These are phyloP conservation scores for Drosophila cognata DNA, from an alignment of 2,888 invertebrate species.

Conservation along the genomic window DNA sequence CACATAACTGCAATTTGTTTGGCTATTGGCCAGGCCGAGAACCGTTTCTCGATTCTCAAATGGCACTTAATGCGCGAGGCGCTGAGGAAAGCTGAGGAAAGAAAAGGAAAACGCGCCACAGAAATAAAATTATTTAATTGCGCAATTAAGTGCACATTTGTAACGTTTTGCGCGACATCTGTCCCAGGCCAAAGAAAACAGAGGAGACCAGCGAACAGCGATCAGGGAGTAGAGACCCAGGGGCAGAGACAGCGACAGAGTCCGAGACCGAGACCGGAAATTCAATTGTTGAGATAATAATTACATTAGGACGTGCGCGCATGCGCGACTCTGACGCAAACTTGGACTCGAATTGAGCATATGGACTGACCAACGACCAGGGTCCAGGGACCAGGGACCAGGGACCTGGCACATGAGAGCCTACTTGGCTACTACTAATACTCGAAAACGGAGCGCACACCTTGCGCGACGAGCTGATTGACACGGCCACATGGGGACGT, in stretches of 20 bases:
- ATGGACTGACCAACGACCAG: constrained; percentile 39
- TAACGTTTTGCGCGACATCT: constrained; percentile 83
- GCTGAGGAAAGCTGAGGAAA: constrained; percentile 23
- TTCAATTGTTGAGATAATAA: constrained; percentile 84
- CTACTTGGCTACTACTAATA: constrained; percentile 25
- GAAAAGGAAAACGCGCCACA: constrained; percentile 54
- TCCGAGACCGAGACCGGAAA: constrained; percentile 76
- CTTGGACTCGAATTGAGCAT: constrained; percentile 39
- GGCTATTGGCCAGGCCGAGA: constrained; percentile 47
- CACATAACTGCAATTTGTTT: constrained; percentile 66
- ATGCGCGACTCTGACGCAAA: constrained; percentile 66
- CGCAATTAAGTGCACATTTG: constrained; percentile 83
- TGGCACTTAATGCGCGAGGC: constrained; percentile 46
- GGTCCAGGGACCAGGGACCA: constrained; percentile 4
- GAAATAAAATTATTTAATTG: constrained; percentile 83
- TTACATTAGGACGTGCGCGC: constrained; percentile 82
- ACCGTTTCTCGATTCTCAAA: constrained; percentile 37
- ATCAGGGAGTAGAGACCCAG: constrained; percentile 26
- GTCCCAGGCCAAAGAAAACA: constrained; percentile 57
- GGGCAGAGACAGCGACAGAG: constrained; percentile 11
- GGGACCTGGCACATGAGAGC: constrained; percentile 16
- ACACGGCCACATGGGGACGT: constrained; percentile 78
- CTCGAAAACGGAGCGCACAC: constrained; percentile 64
- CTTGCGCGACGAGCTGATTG: constrained; percentile 81
- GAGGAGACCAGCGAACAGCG: constrained; percentile 26